These are phyloP conservation scores for Microtus oregoni DNA, from an alignment of 2,113 vertebrate genomes.

Conservation along the genomic window DNA sequence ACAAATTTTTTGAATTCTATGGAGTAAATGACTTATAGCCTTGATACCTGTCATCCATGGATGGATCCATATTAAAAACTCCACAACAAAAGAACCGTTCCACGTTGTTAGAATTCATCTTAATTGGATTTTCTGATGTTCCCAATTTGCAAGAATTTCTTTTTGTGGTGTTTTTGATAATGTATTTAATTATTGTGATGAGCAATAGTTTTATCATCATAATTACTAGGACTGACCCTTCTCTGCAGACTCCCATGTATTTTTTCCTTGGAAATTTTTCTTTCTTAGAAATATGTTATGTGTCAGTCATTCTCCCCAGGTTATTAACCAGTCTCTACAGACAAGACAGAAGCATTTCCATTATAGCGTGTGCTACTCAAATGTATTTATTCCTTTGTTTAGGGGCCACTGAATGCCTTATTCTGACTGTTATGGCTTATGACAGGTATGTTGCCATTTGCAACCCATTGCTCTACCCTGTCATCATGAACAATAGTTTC, in stretches of 20 bases:
- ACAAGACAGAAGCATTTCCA: slow-evolving; percentile 49
- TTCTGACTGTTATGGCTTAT: slow-evolving; percentile 73
- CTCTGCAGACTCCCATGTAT: slow-evolving; percentile 73
- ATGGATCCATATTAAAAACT: not conserved
- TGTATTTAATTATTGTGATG: slow-evolving; percentile 58
- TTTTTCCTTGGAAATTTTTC: slow-evolving; percentile 79
- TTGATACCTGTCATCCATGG: not conserved
- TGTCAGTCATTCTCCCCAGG: slow-evolving; percentile 61
- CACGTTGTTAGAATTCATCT: not conserved
- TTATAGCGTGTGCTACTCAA: slow-evolving; percentile 63
- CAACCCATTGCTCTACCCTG: slow-evolving; percentile 56
- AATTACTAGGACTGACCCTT: slow-evolving; percentile 48
- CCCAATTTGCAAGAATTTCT: slow-evolving; percentile 54
- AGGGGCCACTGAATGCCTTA: slow-evolving; percentile 66
- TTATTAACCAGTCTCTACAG: slow-evolving; percentile 65
- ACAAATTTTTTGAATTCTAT: accelerated
- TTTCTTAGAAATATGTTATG: slow-evolving; percentile 72
- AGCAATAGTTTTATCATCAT: slow-evolving; percentile 72
- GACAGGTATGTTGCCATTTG: slow-evolving; percentile 75
- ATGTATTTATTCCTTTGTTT: slow-evolving; percentile 76
- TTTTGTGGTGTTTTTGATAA: slow-evolving; percentile 58
- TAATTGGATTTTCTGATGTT: slow-evolving; percentile 60
- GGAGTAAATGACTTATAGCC: not conserved
- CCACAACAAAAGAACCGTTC: not conserved
- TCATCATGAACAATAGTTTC: slow-evolving; percentile 53